phyloP scores from a whole-genome alignment of 2,113 vertebrate species.

The Stigmatopora argus region DNA sequence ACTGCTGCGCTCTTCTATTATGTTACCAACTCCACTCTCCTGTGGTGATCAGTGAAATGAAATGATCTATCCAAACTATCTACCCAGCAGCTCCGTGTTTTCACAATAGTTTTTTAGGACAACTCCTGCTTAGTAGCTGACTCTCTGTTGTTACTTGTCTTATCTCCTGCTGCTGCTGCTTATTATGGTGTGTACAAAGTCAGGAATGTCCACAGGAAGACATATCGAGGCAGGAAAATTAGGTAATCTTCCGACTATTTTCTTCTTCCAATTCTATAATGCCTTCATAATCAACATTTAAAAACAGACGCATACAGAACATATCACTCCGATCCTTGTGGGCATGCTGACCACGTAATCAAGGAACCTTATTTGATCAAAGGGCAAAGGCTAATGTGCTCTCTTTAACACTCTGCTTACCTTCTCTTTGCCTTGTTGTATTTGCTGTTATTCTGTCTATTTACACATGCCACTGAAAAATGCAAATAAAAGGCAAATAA shows the following conservation, averaged over 20 bases:
- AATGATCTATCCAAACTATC: slow-evolving; percentile 34
- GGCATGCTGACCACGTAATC: too few species aligned
- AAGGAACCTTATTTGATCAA: background rate
- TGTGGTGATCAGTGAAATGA: slow-evolving; percentile 4
- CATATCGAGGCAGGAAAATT: background rate
- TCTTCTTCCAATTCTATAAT: background rate
- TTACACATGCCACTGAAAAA: background rate
- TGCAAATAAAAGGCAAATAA: background rate
- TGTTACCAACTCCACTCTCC: background rate
- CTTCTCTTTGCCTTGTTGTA: too few species aligned
- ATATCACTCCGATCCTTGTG: too few species aligned
- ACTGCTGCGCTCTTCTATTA: background rate
- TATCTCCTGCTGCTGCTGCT: slow-evolving; percentile 8
- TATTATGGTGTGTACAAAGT: slow-evolving; percentile 24
- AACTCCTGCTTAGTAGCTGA: slow-evolving; percentile 16
- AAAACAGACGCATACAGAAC: background rate
- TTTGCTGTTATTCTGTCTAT: background rate
- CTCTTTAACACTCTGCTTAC: background rate
- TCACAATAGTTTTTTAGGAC: background rate
- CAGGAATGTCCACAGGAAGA: slow-evolving; percentile 2
- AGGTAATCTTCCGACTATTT: background rate
- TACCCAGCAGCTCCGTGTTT: slow-evolving; percentile 4
- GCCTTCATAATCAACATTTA: background rate
- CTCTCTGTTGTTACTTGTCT: slow-evolving; percentile 10
- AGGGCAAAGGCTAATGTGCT: background rate